These are phyloP conservation scores for Eublepharis macularius DNA, from an alignment of 2,113 vertebrate species.

Conservation along the genomic window DNA sequence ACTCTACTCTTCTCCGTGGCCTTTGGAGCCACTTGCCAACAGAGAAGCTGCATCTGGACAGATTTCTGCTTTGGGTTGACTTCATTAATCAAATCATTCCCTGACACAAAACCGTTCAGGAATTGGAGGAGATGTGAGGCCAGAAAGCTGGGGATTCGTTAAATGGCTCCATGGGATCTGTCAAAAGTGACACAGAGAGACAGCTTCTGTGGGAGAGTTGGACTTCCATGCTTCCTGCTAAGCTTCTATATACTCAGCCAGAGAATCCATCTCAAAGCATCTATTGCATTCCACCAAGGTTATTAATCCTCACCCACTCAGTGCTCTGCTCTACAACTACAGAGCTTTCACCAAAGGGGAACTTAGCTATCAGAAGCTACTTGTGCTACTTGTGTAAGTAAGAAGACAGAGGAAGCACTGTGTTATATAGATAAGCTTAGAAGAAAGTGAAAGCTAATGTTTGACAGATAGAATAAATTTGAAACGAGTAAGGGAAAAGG, in stretches of 20 bases:
- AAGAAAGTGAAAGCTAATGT: too few species aligned
- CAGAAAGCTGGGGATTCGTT: fast-evolving
- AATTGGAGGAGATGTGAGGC: conserved; percentile 15
- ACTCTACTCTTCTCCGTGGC: conserved; percentile 8
- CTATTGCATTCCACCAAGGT: not conserved
- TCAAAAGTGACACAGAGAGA: not conserved
- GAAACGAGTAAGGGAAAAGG: too few species aligned
- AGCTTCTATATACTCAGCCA: not conserved
- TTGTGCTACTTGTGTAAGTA: too few species aligned
- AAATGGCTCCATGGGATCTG: fast-evolving
- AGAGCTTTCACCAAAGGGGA: too few species aligned
- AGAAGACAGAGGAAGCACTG: too few species aligned
- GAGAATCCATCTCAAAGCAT: not conserved
- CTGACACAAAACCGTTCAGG: not conserved
- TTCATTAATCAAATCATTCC: conserved; percentile 56
- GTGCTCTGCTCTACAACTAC: not conserved
- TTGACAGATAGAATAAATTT: too few species aligned
- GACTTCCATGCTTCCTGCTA: not conserved
- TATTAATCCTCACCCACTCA: not conserved
- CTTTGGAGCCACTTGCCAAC: conserved; percentile 18
- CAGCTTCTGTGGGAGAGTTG: not conserved
- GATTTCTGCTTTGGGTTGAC: conserved; percentile 39
- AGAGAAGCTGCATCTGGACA: conserved; percentile 26
- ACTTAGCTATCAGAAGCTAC: too few species aligned
- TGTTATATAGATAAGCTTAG: too few species aligned